Evolutionary conservation across 2,113 vertebrate species (phyloP).

Genomic region (Semicossyphus pulcher): DNA sequence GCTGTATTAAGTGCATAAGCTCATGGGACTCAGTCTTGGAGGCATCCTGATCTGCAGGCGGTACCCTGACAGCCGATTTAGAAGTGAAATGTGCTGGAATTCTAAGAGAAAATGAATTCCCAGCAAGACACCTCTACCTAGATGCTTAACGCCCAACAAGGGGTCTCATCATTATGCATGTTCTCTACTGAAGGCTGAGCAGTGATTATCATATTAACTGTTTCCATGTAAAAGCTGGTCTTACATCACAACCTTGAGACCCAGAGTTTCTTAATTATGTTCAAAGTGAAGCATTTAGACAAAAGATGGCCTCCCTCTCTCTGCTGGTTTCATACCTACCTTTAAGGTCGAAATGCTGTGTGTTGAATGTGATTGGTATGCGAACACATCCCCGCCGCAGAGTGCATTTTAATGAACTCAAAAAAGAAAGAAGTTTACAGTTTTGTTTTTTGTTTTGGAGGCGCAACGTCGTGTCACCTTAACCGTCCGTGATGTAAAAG

Average conservation of each 20-base stretch:
- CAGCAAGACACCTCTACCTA: neutral
- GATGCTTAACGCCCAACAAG: neutral
- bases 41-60: slow-evolving; percentile 28
- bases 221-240: slow-evolving; percentile 14
- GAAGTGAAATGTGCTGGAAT: slow-evolving; percentile 26
- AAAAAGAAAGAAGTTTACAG: neutral
- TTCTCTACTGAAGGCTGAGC: slow-evolving; percentile 42
- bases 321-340: neutral
- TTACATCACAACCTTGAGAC: slow-evolving; percentile 13
- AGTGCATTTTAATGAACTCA: slow-evolving; percentile 34
- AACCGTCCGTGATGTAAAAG: slow-evolving; percentile 7
- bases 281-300: slow-evolving; percentile 4
- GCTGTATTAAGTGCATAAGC: slow-evolving; percentile 1
- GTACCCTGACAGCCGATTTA: slow-evolving; percentile 18
- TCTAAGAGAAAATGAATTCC: slow-evolving; percentile 18
- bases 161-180: slow-evolving; percentile 39
- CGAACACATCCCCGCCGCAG: neutral
- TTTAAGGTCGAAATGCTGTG: slow-evolving; percentile 17
- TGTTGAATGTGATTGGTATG: slow-evolving; percentile 13
- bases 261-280: slow-evolving; percentile 4
- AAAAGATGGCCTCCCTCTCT: slow-evolving; percentile 2
- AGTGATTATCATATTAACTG: slow-evolving; percentile 42
- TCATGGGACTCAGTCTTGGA: neutral
- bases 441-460: neutral
- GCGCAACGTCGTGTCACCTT: slow-evolving; percentile 41